Evolutionary conservation across 1,140 invertebrate species (phyloP).

Genomic region (Zaprionus kolodkinae): DNA sequence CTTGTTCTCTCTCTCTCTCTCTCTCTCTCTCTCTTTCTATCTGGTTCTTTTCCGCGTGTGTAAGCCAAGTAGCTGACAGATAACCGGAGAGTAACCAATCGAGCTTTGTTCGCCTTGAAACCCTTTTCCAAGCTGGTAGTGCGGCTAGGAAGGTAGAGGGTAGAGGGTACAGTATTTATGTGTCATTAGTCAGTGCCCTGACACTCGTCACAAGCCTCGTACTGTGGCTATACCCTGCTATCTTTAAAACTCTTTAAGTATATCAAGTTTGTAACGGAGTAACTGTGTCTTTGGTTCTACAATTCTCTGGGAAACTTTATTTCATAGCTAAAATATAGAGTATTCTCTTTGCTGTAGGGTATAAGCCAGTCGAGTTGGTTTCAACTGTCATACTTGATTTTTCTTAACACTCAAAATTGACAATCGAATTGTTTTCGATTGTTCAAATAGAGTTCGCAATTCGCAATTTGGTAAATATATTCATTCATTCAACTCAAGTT

Average conservation of each 20-base stretch:
- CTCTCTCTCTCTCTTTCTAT: too few species aligned
- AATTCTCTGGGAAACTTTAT: too few species aligned
- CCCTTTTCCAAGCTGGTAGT: constrained; percentile 45
- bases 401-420: not conserved
- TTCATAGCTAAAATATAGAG: not conserved
- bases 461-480: constrained; percentile 41
- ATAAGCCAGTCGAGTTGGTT: constrained; percentile 24
- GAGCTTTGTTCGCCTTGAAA: constrained; percentile 66
- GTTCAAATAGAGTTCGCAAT: constrained; percentile 25
- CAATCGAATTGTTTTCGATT: not conserved
- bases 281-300: too few species aligned
- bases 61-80: constrained; percentile 79
- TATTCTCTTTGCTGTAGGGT: not conserved
- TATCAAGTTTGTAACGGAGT: not conserved
- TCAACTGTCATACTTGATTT: constrained; percentile 10
- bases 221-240: too few species aligned
- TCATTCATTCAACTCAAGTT: constrained; percentile 46
- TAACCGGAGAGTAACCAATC: constrained; percentile 61
- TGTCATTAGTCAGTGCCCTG: constrained; percentile 69
- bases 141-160: not conserved
- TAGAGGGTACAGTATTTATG: constrained; percentile 62
- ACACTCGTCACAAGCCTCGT: constrained; percentile 69
- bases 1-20: constrained; percentile 56
- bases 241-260: not conserved
- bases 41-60: constrained; percentile 51